phyloP scores from a whole-genome alignment of 2,113 vertebrate genomes.

The Alaudala cheleensis region DNA sequence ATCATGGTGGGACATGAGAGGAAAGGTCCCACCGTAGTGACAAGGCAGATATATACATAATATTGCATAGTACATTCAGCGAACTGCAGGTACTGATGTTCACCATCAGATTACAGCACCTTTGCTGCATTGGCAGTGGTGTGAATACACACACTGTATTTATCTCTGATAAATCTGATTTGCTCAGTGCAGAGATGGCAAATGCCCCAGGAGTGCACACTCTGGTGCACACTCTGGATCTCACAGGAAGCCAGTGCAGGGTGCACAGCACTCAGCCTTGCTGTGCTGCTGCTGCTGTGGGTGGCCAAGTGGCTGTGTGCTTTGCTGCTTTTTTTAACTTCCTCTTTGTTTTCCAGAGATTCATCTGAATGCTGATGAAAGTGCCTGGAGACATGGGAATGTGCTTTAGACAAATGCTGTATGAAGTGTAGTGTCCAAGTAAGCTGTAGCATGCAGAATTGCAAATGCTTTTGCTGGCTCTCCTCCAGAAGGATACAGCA shows the following conservation, averaged over 20 bases:
- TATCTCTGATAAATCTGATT: neutral
- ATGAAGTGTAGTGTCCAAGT: neutral
- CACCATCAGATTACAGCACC: neutral
- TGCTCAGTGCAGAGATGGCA: neutral
- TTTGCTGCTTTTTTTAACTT: neutral
- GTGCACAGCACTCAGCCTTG: accelerated
- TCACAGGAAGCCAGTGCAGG: accelerated
- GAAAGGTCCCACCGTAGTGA: neutral
- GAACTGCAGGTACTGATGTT: neutral
- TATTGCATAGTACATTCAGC: neutral
- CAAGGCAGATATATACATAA: neutral
- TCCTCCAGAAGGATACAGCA: constrained; percentile 1
- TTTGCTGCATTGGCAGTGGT: neutral
- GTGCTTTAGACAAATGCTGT: constrained; percentile 5
- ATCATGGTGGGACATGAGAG: neutral
- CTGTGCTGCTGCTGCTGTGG: neutral
- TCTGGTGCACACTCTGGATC: neutral
- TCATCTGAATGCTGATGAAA: neutral
- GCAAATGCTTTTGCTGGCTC: constrained; percentile 40
- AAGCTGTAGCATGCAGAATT: neutral
- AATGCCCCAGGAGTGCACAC: accelerated
- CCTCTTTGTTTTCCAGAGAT: neutral
- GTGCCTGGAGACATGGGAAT: constrained; percentile 1
- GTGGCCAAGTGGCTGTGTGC: neutral
- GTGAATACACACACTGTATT: neutral